Evolutionary conservation across 2,888 invertebrate genomes (phyloP).

Genomic region (Halictus ligatus): DNA sequence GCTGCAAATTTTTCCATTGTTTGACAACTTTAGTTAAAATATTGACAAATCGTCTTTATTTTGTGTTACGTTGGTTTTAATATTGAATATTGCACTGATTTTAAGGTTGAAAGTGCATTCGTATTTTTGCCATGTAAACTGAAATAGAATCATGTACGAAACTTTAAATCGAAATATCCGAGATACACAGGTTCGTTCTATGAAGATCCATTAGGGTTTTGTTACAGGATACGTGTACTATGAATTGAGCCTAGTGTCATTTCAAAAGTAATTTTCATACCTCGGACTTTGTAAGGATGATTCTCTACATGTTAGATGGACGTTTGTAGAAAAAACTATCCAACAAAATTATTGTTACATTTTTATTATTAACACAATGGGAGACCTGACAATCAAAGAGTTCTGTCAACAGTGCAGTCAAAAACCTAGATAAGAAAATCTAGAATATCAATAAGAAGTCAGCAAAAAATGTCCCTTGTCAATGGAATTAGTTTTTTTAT

Average conservation of each 20-base stretch:
- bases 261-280: constrained; percentile 1
- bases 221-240: neutral
- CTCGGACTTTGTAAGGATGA: neutral
- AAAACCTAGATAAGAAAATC: neutral
- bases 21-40: neutral
- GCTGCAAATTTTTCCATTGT: neutral
- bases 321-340: neutral
- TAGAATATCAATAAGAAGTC: neutral
- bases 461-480: neutral
- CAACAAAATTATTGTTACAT: neutral
- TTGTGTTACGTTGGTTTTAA: neutral
- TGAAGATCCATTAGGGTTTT: neutral
- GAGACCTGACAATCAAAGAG: neutral
- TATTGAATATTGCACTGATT: neutral
- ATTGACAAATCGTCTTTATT: neutral
- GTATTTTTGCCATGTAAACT: neutral
- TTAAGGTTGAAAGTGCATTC: neutral
- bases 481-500: neutral
- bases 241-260: neutral
- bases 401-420: neutral
- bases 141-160: neutral
- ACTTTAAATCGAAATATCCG: neutral
- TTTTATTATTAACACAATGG: neutral
- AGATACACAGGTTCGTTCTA: neutral
- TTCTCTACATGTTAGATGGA: neutral